Evolutionary conservation across 2,888 invertebrate species (phyloP), one percentile per base, ranked within the genome.

Genomic region (Didymodactylos carnosus): DNA sequence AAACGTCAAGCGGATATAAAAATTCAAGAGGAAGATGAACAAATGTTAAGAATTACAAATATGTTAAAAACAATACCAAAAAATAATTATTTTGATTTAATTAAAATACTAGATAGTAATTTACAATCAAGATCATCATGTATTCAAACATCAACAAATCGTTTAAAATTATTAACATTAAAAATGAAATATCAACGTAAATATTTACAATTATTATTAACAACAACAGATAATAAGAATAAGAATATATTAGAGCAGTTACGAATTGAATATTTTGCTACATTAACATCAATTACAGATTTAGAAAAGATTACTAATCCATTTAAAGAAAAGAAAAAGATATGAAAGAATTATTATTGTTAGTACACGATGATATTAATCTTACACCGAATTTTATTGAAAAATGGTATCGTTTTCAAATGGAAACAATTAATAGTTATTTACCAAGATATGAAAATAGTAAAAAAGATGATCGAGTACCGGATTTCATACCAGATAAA

Each of bases 401-500:
- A 35, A 7, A 62, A 62, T 62, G 35, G 39, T 41, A 69, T 39
- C 41, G 73, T 16, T 75, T 75, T 72, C 75, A 75, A 75, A 23
- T 75, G 23, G 23, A 49, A 46, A n/a, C 23, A 39, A 51, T 75
- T 39, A 49, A 51, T 49, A 62, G 70, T n/a, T 35, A 40, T 39
- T 69, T 75, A 39, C 46, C 49, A 40, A 53, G 51, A 53, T 11
- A 41, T 39, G 39, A 41, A 27, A 35, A 49, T 41, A n/a, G 46
- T 40, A 23, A 25, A 39, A 27, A 53, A 5, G 71, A 71, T 62
- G 19, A 25, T 39, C 29, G 75, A 25, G 70, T 73, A n/a, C 25
- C 19, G 13, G 40, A 51, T 40, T 75, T 75, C 23, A 71, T 69
- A 19, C 75, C 75, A 16, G 75, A 75, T 39, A n/a, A 49, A 25